Base-by-base conservation (phyloP, 2,113 vertebrate species). In the Labeo catla region DNA sequence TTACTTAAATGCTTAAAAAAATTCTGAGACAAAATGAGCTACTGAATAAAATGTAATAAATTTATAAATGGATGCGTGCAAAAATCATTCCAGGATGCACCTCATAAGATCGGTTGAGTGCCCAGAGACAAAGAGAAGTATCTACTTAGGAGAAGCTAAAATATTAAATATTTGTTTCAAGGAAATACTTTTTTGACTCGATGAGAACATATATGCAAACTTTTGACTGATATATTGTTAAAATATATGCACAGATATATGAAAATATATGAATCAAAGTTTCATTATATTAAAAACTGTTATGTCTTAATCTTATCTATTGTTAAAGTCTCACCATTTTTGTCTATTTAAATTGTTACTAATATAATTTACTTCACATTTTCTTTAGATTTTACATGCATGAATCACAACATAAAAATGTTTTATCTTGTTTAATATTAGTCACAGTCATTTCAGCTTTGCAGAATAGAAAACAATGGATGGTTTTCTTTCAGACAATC, bases 401-500 rank as follows among this genome's bases (percentile, higher is more conserved):
- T 19, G 28, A 7, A 15, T 7, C 6, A 19, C 54, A 57, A 19
- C 54, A 57, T 6, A 57, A 57, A 57, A 19, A 57, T 57, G 16
- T 21, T 57, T 57, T 57, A 7, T 57, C 54, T 57, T 57, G 10
- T 63, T 63, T 68, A 36, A 15, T 68, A 13, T 39, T 68, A 68
- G 28, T 68, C 6, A 15, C 28, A 6, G 28, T 68, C 12, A 68
- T 68, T 34, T 68, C 65, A 36, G 65, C 28, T 68, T 68, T 68
- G 34, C 16, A 13, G 13, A 15, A 63, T 36, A 13, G 73, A 87
- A 81, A 49, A 90, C 86, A 90, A 88, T 88, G 73, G 43, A 63
- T 36, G 23, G 1, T 28, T 28, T 34, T 86, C 74, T 87, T 90
- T 87, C 72, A 84, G 77, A 49, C n/a, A 9, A 50, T 74, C 50